Evolutionary conservation across 2,888 invertebrate genomes (phyloP).

Genomic region (Hypsopygia costalis): DNA sequence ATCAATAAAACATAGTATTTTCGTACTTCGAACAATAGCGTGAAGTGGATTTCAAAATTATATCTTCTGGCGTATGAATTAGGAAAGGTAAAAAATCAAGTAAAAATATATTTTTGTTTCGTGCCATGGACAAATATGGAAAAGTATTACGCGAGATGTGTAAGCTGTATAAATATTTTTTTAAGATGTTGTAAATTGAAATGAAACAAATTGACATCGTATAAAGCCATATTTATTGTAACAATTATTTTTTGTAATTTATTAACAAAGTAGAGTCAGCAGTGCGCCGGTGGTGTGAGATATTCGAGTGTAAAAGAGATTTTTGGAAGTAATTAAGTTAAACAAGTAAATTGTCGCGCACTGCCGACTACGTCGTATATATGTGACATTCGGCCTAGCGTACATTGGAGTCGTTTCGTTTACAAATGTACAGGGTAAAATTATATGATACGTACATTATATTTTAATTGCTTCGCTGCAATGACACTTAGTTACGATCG

Average conservation of each 20-base stretch:
- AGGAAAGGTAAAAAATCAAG: too few relatives aligned
- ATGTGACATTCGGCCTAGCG: constrained; percentile 25
- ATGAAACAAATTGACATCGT: constrained; percentile 20
- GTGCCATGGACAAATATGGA: constrained; percentile 21
- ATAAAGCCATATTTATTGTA: constrained; percentile 22
- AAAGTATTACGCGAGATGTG: constrained; percentile 4
- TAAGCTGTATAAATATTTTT: constrained; percentile 23
- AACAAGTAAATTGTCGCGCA: constrained; percentile 1
- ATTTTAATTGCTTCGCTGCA: constrained; percentile 28
- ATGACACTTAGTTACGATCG: constrained; percentile 18
- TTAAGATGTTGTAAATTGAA: constrained; percentile 21
- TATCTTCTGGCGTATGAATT: not conserved
- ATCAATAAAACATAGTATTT: constrained; percentile 63
- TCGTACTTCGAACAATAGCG: constrained; percentile 61
- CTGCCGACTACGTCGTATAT: too few relatives aligned
- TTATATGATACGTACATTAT: constrained; percentile 33
- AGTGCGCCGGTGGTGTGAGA: constrained; percentile 1
- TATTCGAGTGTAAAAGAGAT: constrained; percentile 1
- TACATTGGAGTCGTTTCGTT: constrained; percentile 26
- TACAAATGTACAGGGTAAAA: constrained; percentile 67
- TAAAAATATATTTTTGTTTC: constrained; percentile 19
- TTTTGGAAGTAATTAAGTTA: constrained; percentile 1
- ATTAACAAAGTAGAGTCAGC: constrained; percentile 13
- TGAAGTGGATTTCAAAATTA: constrained; percentile 15
- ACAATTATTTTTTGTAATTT: constrained; percentile 19